Base-by-base conservation (phyloP, 2,113 vertebrate genomes). In the Cynocephalus volans region DNA sequence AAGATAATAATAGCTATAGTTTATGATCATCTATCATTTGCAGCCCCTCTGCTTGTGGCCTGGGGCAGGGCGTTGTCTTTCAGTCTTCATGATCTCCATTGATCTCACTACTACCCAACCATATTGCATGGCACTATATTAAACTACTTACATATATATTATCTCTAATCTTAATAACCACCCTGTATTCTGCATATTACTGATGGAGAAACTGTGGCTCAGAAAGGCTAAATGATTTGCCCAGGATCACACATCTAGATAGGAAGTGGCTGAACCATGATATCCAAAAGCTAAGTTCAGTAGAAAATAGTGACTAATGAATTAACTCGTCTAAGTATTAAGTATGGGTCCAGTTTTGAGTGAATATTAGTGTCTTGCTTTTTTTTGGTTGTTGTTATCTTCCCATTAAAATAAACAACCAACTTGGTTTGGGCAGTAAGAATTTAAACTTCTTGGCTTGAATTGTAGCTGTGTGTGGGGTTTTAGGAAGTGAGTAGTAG, bases 401-500 rank as follows among this genome's bases (percentile, higher is more conserved):
- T 88, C 18, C 28, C 5, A 12, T 90, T 88, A 56, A 84, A 94
- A 70, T 48, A 84, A 76, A 8, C 14, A 77, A 17, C 26, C 50
- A 93, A 5, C 36, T 70, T 96, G 60, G 11, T 64, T 76, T 90
- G 67, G 10, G 31, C 62, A 85, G 50, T 83, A 93, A 81, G 90
- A 54, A 94, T 86, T 36, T 79, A n/a, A 73, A 70, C 52, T 93
- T 82, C 26, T n/a, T 86, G n/a, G 14, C 60, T 62, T 70, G 72
- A 84, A n/a, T 67, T 95, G 54, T n/a, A 90, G 5, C n/a, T 76
- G 36, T 90, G 56, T 94, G 33, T 50, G 73, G 60, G 60, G 90
- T 83, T 8, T 88, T 93, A 93, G 50, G 64, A 86, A 92, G 50
- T 95, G 58, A 90, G 79, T 67, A 80, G 28, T 88, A 33, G 24